Percentiles rank a stretch among this genome's conserved stretches.
Conservation (phyloP, 2,113 vertebrate species). For the Mastomys natalensis region DNA sequence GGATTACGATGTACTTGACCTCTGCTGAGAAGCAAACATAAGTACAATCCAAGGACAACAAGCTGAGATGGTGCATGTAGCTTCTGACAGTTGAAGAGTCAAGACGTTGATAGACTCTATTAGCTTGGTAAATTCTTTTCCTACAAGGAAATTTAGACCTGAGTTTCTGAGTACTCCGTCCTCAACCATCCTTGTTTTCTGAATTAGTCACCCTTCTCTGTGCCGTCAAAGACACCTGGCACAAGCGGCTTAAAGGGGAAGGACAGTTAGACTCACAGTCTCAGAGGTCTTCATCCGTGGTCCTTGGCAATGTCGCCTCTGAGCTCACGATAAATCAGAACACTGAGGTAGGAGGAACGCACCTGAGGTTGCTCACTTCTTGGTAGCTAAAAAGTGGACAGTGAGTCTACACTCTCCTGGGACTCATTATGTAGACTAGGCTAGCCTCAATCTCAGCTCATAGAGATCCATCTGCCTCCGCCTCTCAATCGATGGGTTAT, state of each 20-base stretch:
- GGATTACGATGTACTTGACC: not conserved
- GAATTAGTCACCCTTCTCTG: not conserved
- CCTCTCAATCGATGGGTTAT: not conserved
- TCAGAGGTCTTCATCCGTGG: not conserved
- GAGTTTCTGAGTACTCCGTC: not conserved
- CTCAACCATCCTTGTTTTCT: not conserved
- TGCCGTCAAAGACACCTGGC: not conserved
- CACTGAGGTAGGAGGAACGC: not conserved
- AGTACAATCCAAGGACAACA: not conserved
- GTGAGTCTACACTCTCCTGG: too few relatives aligned
- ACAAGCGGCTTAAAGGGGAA: not conserved
- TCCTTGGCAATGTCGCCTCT: not conserved
- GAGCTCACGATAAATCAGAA: not conserved
- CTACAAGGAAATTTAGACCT: not conserved
- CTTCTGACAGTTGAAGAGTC: not conserved
- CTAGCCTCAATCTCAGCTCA: not conserved
- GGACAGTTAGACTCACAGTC: not conserved
- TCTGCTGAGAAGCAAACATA: not conserved
- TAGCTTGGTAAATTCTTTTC: constrained; percentile 7
- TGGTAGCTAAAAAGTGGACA: not conserved
- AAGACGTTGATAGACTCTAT: not conserved
- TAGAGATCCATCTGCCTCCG: not conserved
- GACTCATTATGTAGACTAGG: not conserved
- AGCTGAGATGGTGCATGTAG: too few relatives aligned
- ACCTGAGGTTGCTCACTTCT: not conserved